Base-by-base conservation (phyloP, 2,797 vertebrate genomes). In the Tiaroga cobitis region DNA sequence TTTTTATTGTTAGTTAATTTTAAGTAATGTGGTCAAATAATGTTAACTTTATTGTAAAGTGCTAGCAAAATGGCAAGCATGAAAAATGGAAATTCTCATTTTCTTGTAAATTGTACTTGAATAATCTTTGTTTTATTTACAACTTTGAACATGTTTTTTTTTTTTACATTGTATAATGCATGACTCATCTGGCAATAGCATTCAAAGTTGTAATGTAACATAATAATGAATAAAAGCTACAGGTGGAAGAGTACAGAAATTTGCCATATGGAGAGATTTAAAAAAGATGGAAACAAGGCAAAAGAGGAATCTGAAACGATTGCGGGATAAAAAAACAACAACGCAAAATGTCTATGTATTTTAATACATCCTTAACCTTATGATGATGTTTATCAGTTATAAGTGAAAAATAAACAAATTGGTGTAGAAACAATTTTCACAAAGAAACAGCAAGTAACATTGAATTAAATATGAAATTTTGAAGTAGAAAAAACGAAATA, bases 201-300 rank as follows among this genome's bases (percentile, higher is more conserved):
- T 61, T 61, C 10, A 61, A 26, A n/a, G 24, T 68, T 68, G 32
- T 68, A 19, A 68, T 68, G 65, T 68, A 68, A 21, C 3, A 2
- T 37, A 68, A 68, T 37, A 13, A 26, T 61, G 10, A 65, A 65
- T 32, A 16, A 65, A 61, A 80, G 78, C 78, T 87, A 54, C 80
- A 72, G 88, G 97, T 97, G 97, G 97, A 97, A 90, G 97, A 97
- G 92, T 97, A 98, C 94, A 95, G 98, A 93, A 97, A 99, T 95
- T 97, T 98, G 96, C 98, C 97, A 93, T 98, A 98, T 93, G 97
- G 92, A 82, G 56, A 67, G n/a, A 80, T 68, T 67, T 7, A 56
- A 77, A 77, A 77, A 34, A 43, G 93, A 85, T 7, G 5, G 49
- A 18, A 51, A 51, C 5, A 26, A 83, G 26, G 24, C 24, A 39